phyloP scores from a whole-genome alignment of 2,888 invertebrate species.

The Morpho achilles region DNA sequence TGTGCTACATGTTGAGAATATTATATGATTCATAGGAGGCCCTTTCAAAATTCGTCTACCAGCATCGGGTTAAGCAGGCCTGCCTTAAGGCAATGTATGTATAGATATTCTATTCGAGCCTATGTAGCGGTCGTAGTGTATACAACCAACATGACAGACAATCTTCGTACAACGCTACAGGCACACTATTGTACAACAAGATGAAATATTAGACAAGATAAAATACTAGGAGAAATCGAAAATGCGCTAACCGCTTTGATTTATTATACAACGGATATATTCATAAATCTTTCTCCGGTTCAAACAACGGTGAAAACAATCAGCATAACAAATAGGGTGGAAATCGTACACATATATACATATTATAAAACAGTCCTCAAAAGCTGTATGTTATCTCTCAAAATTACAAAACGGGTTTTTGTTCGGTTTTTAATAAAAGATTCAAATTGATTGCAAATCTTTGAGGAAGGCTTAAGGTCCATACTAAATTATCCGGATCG shows the following conservation, averaged over 20 bases:
- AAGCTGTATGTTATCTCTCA: too few species aligned
- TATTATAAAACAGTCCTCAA: neutral
- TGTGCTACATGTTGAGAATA: too few species aligned
- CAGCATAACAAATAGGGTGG: neutral
- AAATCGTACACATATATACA: neutral
- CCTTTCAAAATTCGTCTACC: too few species aligned
- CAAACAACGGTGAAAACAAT: slow-evolving; percentile 22
- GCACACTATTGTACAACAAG: slow-evolving; percentile 35
- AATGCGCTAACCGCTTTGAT: slow-evolving; percentile 26
- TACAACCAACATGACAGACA: slow-evolving; percentile 35
- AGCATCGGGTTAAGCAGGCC: too few species aligned
- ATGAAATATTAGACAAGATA: slow-evolving; percentile 33
- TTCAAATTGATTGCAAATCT: too few species aligned
- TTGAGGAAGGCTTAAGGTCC: too few species aligned
- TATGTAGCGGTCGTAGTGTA: slow-evolving; percentile 13
- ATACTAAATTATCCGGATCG: too few species aligned
- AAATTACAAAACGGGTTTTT: too few species aligned
- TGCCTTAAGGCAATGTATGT: slow-evolving; percentile 18
- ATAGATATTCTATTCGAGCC: slow-evolving; percentile 12
- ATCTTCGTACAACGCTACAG: slow-evolving; percentile 34
- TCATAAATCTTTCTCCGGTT: slow-evolving; percentile 25
- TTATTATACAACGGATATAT: slow-evolving; percentile 28
- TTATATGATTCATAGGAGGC: too few species aligned
- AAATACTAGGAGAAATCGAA: slow-evolving; percentile 33
- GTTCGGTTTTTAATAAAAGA: too few species aligned